Evolutionary conservation across 2,888 invertebrate genomes (phyloP).

Genomic region (Drosophila parthenogenetica): DNA sequence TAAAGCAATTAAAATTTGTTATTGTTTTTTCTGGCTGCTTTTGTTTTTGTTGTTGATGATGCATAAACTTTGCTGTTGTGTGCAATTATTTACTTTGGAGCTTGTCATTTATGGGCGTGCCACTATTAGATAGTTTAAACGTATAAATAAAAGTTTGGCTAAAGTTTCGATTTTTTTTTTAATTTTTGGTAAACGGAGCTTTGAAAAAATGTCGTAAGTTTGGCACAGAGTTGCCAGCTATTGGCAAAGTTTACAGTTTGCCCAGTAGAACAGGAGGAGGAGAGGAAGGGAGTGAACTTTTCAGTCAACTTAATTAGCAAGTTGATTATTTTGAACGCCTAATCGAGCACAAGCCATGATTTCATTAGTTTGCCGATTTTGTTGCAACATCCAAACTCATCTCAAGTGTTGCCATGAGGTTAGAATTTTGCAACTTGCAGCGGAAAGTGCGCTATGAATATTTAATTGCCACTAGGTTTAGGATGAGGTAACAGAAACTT

Average conservation of each 20-base stretch:
- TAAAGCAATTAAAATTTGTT: slow-evolving; percentile 61
- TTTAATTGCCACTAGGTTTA: slow-evolving; percentile 66
- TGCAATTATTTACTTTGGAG: slow-evolving; percentile 24
- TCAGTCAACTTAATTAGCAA: slow-evolving; percentile 77
- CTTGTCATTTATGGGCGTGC: slow-evolving; percentile 23
- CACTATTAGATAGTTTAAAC: slow-evolving; percentile 57
- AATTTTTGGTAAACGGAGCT: slow-evolving; percentile 17
- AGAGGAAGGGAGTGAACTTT: slow-evolving; percentile 32
- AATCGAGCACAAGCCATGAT: slow-evolving; percentile 73
- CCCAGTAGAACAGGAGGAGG: too few species aligned
- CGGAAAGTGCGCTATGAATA: slow-evolving; percentile 74
- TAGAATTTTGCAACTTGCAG: slow-evolving; percentile 42
- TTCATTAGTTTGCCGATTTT: slow-evolving; percentile 54
- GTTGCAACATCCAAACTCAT: slow-evolving; percentile 8
- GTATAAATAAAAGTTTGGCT: slow-evolving; percentile 51
- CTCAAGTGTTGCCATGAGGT: slow-evolving; percentile 29
- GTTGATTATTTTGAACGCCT: slow-evolving; percentile 77
- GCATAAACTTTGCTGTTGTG: slow-evolving; percentile 32
- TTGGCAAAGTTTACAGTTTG: slow-evolving; percentile 37
- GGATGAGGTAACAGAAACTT: background rate
- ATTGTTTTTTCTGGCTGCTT: slow-evolving; percentile 19
- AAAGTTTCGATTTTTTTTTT: slow-evolving; percentile 42
- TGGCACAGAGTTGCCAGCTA: slow-evolving; percentile 35
- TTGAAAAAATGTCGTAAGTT: slow-evolving; percentile 14
- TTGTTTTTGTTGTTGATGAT: slow-evolving; percentile 31